A percentile compares a stretch with the other conserved stretches of the same genome.
Conservation (phyloP, 53 echinoderm and acorn worm genomes). For the Paracentrotus lividus region DNA sequence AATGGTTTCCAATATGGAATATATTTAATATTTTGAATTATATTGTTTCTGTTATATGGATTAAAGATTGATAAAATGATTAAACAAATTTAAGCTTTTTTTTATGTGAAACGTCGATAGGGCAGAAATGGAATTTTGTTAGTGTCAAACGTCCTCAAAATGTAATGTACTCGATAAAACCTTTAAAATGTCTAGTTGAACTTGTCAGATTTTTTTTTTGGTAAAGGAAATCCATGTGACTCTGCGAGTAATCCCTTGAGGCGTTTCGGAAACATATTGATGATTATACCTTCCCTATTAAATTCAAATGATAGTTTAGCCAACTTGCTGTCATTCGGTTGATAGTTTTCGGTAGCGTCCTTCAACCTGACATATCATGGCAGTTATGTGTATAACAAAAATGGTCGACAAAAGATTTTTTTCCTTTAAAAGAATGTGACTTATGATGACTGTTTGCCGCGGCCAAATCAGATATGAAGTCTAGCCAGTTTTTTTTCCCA, state of each 20-base stretch:
- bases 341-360: slow-evolving; percentile 8
- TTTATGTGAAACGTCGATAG: too few relatives aligned
- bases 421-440: not conserved
- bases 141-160: too few relatives aligned
- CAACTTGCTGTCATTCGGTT: slow-evolving; percentile 41
- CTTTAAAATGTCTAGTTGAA: not conserved
- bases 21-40: too few relatives aligned
- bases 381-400: not conserved
- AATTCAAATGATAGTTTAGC: slow-evolving; percentile 14
- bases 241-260: slow-evolving; percentile 10
- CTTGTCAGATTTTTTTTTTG: not conserved
- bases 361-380: slow-evolving; percentile 2
- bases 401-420: not conserved
- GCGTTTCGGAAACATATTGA: slow-evolving; percentile 53
- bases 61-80: too few relatives aligned
- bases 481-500: not conserved
- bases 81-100: too few relatives aligned
- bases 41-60: too few relatives aligned
- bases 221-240: slow-evolving; percentile 31
- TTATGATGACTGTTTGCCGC: not conserved
- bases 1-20: too few relatives aligned
- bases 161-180: not conserved
- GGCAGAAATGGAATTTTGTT: too few relatives aligned
- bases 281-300: slow-evolving; percentile 57
- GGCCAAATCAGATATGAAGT: not conserved